These are phyloP conservation scores for Zaprionus kolodkinae DNA, from an alignment of 1,140 invertebrate species.

Conservation along the genomic window DNA sequence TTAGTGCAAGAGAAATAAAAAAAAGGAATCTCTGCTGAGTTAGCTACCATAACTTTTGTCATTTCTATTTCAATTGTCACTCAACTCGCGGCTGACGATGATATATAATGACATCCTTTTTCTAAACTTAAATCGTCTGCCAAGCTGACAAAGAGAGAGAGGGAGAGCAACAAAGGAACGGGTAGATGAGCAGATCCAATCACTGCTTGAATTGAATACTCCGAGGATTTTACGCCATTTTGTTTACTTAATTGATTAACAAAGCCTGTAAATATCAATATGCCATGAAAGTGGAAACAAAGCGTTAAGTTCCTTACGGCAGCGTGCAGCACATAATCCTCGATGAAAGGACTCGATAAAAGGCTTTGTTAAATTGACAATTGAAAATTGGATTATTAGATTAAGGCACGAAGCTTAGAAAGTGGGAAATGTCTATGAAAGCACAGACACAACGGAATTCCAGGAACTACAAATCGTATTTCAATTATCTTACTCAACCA, in stretches of 20 bases:
- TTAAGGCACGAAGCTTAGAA: slow-evolving; percentile 4
- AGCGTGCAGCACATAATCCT: slow-evolving; percentile 52
- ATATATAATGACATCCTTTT: slow-evolving; percentile 14
- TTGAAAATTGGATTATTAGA: slow-evolving; percentile 71
- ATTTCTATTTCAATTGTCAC: slow-evolving; percentile 44
- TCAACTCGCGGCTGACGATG: slow-evolving; percentile 46
- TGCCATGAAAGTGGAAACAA: not conserved
- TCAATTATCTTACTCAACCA: not conserved
- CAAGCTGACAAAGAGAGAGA: not conserved
- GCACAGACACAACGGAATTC: not conserved
- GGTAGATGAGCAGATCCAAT: not conserved
- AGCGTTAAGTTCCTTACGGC: slow-evolving; percentile 41
- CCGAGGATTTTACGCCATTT: not conserved
- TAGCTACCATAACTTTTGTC: slow-evolving; percentile 58
- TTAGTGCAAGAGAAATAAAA: slow-evolving; percentile 6
- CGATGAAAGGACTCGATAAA: slow-evolving; percentile 68
- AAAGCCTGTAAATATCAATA: slow-evolving; percentile 59
- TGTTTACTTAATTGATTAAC: slow-evolving; percentile 61
- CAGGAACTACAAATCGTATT: not conserved
- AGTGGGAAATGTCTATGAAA: not conserved
- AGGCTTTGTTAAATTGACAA: slow-evolving; percentile 75
- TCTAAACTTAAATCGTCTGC: slow-evolving; percentile 6
- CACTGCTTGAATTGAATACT: not conserved
- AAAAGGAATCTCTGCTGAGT: not conserved
- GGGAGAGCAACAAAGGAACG: not conserved